Evolutionary conservation across 2,113 vertebrate species (phyloP).

Genomic region (Mastomys natalensis): DNA sequence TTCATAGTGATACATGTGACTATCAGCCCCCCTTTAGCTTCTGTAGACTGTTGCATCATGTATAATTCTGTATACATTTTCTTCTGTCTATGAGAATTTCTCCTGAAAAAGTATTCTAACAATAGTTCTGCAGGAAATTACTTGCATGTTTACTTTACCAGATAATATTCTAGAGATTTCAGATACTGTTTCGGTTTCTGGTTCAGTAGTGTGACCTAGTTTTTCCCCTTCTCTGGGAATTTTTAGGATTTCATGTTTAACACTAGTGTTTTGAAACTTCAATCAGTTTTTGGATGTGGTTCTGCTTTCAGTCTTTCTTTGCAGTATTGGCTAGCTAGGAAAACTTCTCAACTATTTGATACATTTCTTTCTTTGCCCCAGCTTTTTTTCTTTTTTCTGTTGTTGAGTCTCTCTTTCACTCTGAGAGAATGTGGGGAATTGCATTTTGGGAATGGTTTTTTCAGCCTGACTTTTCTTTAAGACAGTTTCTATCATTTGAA

Average conservation of each 20-base stretch:
- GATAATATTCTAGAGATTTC: not conserved
- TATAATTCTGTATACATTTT: not conserved
- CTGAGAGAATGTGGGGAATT: not conserved
- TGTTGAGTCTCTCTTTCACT: not conserved
- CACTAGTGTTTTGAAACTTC: constrained; percentile 48
- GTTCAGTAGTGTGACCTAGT: not conserved
- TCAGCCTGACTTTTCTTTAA: not conserved
- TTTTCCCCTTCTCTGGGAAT: constrained; percentile 36
- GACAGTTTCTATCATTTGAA: not conserved
- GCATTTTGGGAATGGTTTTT: not conserved
- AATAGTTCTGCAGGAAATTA: not conserved
- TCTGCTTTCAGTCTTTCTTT: constrained; percentile 14
- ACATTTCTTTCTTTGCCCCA: not conserved
- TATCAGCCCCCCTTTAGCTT: not conserved
- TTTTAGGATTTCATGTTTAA: constrained; percentile 44
- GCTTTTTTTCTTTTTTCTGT: constrained; percentile 18
- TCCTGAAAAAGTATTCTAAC: not conserved
- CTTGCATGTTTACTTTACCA: not conserved
- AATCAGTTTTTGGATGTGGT: not conserved
- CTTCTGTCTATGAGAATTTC: not conserved
- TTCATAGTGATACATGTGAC: not conserved
- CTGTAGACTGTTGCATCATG: not conserved
- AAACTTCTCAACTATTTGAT: constrained; percentile 36
- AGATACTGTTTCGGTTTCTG: constrained; percentile 39
- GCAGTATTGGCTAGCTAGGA: not conserved